Percentiles rank a stretch among this genome's conserved stretches.
Conservation (phyloP, 2,888 invertebrate genomes). For the Zelleria hepariella region DNA sequence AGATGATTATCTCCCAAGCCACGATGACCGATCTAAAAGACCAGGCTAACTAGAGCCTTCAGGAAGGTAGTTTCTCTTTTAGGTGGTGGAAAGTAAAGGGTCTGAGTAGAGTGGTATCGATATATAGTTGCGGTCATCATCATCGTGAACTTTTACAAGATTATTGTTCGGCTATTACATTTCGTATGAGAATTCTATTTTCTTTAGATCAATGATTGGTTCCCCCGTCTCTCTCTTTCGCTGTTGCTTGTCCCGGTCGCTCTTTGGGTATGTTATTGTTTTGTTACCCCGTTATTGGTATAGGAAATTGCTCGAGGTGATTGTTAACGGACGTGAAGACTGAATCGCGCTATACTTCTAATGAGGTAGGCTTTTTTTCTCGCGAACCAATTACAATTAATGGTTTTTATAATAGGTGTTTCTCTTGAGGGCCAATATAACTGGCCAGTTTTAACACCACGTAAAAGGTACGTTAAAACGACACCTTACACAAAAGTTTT, state of each 20-base stretch:
- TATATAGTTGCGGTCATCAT: slow-evolving; percentile 52
- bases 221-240: slow-evolving; percentile 33
- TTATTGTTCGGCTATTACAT: slow-evolving; percentile 62
- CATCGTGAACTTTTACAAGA: slow-evolving; percentile 71
- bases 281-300: slow-evolving; percentile 55
- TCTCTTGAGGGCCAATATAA: neutral
- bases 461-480: too few species aligned
- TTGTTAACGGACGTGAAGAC: neutral
- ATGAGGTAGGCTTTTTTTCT: neutral
- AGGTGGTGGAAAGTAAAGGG: slow-evolving; percentile 39
- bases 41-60: slow-evolving; percentile 36
- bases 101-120: slow-evolving; percentile 31
- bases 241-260: slow-evolving; percentile 33
- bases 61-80: slow-evolving; percentile 22
- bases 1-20: slow-evolving; percentile 58
- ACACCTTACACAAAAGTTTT: too few species aligned
- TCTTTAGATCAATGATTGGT: slow-evolving; percentile 53
- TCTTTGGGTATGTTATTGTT: slow-evolving; percentile 62
- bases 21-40: slow-evolving; percentile 49
- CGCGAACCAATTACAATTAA: neutral
- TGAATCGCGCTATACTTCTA: neutral
- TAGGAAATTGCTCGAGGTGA: slow-evolving; percentile 36
- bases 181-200: slow-evolving; percentile 71
- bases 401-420: neutral
- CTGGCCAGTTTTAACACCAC: neutral